Evolutionary conservation across 1,140 invertebrate species (phyloP).

Genomic region (Artemia franciscana): DNA sequence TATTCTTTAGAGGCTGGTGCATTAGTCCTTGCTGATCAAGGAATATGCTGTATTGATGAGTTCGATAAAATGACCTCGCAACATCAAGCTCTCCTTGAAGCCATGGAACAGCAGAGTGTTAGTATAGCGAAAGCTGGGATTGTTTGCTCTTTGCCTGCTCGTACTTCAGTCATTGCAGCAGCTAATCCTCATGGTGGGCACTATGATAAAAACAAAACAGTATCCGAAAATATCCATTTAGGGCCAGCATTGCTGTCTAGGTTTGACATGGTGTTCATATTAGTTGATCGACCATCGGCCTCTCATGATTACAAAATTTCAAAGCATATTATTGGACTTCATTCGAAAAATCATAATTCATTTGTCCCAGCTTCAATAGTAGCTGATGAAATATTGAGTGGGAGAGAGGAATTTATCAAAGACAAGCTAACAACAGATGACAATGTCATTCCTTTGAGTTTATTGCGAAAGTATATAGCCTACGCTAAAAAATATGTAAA

Average conservation of each 20-base stretch:
- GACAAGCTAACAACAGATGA: background rate
- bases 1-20: constrained; percentile 66
- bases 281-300: constrained; percentile 46
- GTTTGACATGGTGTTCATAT: constrained; percentile 79
- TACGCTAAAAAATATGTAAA: constrained; percentile 73
- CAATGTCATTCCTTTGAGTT: constrained; percentile 34
- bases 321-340: background rate
- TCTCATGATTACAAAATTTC: background rate
- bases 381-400: background rate
- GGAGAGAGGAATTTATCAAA: background rate
- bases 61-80: constrained; percentile 73
- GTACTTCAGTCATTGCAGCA: constrained; percentile 65
- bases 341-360: background rate
- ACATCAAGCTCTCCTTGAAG: constrained; percentile 57
- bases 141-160: constrained; percentile 47
- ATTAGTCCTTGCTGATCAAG: constrained; percentile 53
- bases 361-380: background rate
- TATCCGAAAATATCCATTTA: constrained; percentile 73
- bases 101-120: constrained; percentile 81
- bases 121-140: constrained; percentile 72
- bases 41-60: constrained; percentile 82
- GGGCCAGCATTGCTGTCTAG: constrained; percentile 59
- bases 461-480: constrained; percentile 69
- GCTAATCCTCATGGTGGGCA: constrained; percentile 73
- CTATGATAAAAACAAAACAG: constrained; percentile 63